Evolutionary conservation across 2,113 vertebrate species (phyloP).

Genomic region (Symphodus melops): DNA sequence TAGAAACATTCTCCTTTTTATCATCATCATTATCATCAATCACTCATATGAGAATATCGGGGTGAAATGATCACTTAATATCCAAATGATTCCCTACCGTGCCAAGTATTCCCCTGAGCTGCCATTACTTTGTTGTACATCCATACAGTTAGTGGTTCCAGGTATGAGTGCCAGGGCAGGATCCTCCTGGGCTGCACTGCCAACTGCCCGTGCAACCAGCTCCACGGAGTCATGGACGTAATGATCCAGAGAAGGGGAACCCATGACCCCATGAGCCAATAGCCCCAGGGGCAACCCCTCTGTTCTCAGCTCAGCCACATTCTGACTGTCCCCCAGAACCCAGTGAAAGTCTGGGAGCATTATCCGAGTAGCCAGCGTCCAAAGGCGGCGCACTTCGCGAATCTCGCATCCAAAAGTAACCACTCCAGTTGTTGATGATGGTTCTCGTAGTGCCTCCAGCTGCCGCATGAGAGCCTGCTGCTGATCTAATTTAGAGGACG

Average conservation of each 20-base stretch:
- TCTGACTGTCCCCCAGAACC: constrained; percentile 96
- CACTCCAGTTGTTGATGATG: constrained; percentile 85
- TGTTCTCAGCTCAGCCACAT: constrained; percentile 92
- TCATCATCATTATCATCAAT: not conserved
- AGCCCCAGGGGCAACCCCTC: constrained; percentile 93
- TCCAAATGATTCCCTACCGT: constrained; percentile 83
- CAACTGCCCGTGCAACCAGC: constrained; percentile 91
- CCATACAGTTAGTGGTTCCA: constrained; percentile 95
- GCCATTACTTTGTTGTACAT: constrained; percentile 84
- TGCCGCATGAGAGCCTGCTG: constrained; percentile 86
- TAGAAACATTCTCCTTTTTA: not conserved
- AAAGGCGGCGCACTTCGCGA: constrained; percentile 89
- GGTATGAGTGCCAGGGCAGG: constrained; percentile 94
- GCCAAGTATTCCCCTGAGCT: constrained; percentile 94
- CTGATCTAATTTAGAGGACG: constrained; percentile 84
- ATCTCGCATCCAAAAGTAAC: constrained; percentile 96
- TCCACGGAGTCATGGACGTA: constrained; percentile 95
- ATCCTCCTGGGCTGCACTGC: constrained; percentile 88
- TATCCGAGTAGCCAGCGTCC: constrained; percentile 84
- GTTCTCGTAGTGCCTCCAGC: constrained; percentile 87
- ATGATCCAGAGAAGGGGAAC: constrained; percentile 89
- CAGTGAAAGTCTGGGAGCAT: constrained; percentile 89
- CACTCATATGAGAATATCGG: not conserved
- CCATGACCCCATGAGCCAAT: constrained; percentile 93
- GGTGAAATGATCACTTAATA: not conserved